Evolutionary conservation across 2,113 vertebrate genomes (phyloP).

Genomic region (Maccullochella peelii): DNA sequence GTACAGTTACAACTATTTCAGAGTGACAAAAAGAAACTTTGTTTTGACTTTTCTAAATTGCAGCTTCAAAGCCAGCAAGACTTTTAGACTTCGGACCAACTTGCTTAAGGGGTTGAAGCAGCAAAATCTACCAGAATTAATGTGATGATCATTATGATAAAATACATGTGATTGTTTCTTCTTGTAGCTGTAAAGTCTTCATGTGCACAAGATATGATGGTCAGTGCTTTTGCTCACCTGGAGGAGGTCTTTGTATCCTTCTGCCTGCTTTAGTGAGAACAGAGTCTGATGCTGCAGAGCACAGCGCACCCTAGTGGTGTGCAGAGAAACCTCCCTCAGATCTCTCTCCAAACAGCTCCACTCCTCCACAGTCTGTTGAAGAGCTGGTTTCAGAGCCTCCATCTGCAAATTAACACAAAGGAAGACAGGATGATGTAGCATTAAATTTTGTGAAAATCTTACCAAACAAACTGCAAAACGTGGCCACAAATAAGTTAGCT

Average conservation of each 20-base stretch:
- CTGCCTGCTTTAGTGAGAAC: slow-evolving; percentile 83
- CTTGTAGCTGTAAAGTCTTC: neutral
- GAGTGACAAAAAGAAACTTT: neutral
- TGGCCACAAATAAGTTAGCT: neutral
- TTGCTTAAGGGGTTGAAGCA: neutral
- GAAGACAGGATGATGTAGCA: neutral
- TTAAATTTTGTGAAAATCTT: too few species aligned
- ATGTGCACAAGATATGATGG: neutral
- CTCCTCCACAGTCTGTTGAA: slow-evolving; percentile 72
- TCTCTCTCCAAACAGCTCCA: slow-evolving; percentile 84
- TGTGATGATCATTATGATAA: neutral
- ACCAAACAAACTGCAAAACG: neutral
- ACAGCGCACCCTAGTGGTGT: slow-evolving; percentile 80
- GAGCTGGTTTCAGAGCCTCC: slow-evolving; percentile 65
- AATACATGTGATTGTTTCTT: neutral
- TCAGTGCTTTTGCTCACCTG: slow-evolving; percentile 83
- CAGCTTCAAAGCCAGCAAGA: neutral
- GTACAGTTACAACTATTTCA: neutral
- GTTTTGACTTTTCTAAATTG: neutral
- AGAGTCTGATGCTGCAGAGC: slow-evolving; percentile 79
- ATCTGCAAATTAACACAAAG: slow-evolving; percentile 72
- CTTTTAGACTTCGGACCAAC: neutral
- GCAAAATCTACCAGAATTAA: neutral
- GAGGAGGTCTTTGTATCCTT: slow-evolving; percentile 80
- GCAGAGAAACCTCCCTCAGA: slow-evolving; percentile 78